Base-by-base conservation (phyloP, 2,113 vertebrate genomes). In the Coregonus clupeaformis region DNA sequence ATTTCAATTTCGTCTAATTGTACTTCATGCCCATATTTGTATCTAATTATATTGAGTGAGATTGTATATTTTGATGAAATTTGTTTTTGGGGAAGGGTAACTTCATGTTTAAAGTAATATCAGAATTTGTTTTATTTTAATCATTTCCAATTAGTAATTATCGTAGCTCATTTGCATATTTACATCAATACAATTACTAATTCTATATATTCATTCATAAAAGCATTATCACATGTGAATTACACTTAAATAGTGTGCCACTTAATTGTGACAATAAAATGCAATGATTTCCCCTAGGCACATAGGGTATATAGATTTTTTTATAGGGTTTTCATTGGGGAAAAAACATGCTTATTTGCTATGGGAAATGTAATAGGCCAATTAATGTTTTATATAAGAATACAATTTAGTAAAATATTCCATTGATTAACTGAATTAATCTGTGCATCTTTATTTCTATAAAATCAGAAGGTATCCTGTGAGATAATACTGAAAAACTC, bases 401-500 rank as follows among this genome's bases (percentile, higher is more conserved):
- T 22, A 42, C 14, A 20, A 47, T 47, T 68, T 24, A 29, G 27
- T 60, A 16, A 42, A 63, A 13, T 22, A 63, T 63, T 73, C 13
- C 59, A 1, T 57, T 30, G 27, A 69, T 75, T 1, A 29, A 64
- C 69, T 69, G 9, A 27, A 74, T 68, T 24, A 25, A 55, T 13
- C 24, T 20, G 47, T 30, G 18, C 9, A 29, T 49, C 75, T 64
- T 70, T 22, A 68, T 62, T 57, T 42, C 52, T 6, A 70, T 77
- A 4, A 68, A 25, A 70, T 36, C 59, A 73, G 68, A 32, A 36
- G 12, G 49, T 14, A 36, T 78, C 52, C 78, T 76, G 30, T 57
- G 5, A 6, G 42, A 11, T 42, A 69, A 78, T 30, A 55, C 22
- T 49, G 62, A 42, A 52, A 80, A 81, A 84, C 84, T 78, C 79